These are phyloP conservation scores for Euphysa ruthae DNA, from an alignment of 30 jellyfish, hydroid and myxozoan genomes.

Conservation along the genomic window DNA sequence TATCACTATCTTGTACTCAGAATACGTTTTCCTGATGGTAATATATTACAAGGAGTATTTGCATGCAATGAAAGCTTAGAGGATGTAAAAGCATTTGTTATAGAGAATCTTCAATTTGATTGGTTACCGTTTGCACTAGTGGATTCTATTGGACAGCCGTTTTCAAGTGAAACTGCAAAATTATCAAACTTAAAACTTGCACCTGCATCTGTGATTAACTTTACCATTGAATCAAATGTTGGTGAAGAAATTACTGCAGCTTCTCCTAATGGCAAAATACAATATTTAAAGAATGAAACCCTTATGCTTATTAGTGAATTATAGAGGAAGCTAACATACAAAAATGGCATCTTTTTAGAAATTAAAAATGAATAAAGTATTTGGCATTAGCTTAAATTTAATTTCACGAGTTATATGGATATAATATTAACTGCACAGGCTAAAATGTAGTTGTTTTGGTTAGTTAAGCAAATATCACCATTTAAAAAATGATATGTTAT, in stretches of 20 bases:
- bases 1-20: slow-evolving; percentile 55
- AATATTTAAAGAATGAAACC: slow-evolving; percentile 7
- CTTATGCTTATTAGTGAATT: slow-evolving; percentile 4
- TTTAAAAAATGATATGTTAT: no score
- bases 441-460: no score
- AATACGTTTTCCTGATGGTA: slow-evolving; percentile 81
- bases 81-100: slow-evolving; percentile 48
- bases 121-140: slow-evolving; percentile 60
- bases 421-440: no score
- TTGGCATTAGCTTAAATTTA: no score
- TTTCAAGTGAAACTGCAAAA: slow-evolving; percentile 6
- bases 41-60: slow-evolving; percentile 72
- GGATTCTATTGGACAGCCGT: slow-evolving; percentile 42
- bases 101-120: slow-evolving; percentile 34
- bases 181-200: slow-evolving; percentile 40
- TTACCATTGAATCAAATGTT: slow-evolving; percentile 5
- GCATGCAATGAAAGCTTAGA: slow-evolving; percentile 37
- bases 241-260: background rate
- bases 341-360: no score
- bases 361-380: no score
- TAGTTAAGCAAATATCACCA: no score
- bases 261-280: slow-evolving; percentile 11
- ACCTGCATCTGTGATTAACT: slow-evolving; percentile 77
- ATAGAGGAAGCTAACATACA: no score
- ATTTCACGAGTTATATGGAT: no score